Conservation (phyloP, 2,113 vertebrate genomes). For the Mugil cephalus region DNA sequence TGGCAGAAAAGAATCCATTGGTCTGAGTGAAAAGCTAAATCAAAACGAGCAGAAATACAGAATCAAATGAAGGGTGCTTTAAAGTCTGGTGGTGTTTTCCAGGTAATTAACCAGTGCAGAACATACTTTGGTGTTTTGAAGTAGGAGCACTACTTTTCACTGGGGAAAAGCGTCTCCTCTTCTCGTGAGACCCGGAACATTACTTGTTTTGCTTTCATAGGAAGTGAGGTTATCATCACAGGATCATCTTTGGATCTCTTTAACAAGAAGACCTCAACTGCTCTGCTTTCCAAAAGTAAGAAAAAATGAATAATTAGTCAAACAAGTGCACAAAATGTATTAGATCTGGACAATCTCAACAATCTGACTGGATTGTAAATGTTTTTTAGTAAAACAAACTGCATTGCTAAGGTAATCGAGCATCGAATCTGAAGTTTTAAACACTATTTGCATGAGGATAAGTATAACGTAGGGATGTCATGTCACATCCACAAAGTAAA, state of each 20-base stretch:
- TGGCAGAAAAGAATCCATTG: background rate
- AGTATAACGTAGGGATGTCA: no score
- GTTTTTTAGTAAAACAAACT: no score
- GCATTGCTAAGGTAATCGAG: no score
- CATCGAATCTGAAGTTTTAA: no score
- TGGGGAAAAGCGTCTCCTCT: conserved; percentile 25
- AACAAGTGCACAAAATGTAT: no score
- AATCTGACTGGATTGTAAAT: no score
- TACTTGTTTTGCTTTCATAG: conserved; percentile 44
- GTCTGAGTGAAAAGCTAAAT: background rate
- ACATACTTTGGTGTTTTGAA: conserved; percentile 42
- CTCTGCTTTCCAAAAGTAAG: background rate
- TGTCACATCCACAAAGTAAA: no score
- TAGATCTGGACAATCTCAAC: no score
- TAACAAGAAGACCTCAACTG: background rate
- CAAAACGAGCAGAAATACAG: background rate
- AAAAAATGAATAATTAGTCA: no score
- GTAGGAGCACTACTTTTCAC: conserved; percentile 9
- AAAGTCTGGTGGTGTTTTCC: background rate
- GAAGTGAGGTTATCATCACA: conserved; percentile 18
- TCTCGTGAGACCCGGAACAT: conserved; percentile 36
- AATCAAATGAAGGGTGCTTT: background rate
- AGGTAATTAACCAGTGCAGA: conserved; percentile 37
- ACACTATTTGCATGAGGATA: no score
- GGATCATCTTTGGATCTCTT: conserved; percentile 15